phyloP scores from a whole-genome alignment of 1,140 invertebrate species.

The Tenebrio molitor region DNA sequence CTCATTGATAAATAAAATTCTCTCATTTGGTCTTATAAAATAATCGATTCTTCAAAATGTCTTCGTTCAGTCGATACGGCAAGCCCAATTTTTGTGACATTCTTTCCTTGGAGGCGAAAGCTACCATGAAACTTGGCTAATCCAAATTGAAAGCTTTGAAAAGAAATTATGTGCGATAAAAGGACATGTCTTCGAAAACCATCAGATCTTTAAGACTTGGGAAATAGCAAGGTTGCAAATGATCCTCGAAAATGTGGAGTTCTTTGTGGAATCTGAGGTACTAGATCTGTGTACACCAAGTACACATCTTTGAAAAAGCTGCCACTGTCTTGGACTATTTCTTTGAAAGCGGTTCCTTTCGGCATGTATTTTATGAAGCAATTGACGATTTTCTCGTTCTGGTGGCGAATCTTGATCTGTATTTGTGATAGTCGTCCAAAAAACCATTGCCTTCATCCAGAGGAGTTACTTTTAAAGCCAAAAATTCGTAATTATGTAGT shows the following conservation, averaged over 20 bases:
- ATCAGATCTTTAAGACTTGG: slow-evolving; percentile 42
- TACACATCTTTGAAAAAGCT: slow-evolving; percentile 48
- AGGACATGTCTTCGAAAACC: slow-evolving; percentile 47
- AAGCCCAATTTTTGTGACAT: slow-evolving; percentile 21
- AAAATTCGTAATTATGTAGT: slow-evolving; percentile 39
- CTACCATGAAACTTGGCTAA: slow-evolving; percentile 54
- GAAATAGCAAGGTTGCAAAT: slow-evolving; percentile 49
- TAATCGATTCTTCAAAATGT: neutral
- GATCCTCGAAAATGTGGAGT: slow-evolving; percentile 19
- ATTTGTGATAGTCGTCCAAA: slow-evolving; percentile 35
- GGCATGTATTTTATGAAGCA: slow-evolving; percentile 47
- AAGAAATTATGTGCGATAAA: slow-evolving; percentile 2
- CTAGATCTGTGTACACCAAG: slow-evolving; percentile 41
- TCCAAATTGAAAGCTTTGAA: slow-evolving; percentile 38
- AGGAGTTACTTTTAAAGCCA: slow-evolving; percentile 13
- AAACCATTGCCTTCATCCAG: slow-evolving; percentile 12
- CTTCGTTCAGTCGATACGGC: slow-evolving; percentile 34
- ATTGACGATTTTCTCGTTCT: slow-evolving; percentile 29
- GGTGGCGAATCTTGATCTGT: slow-evolving; percentile 19
- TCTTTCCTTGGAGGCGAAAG: slow-evolving; percentile 49
- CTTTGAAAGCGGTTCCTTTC: slow-evolving; percentile 4
- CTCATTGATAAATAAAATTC: too few species aligned
- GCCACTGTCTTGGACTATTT: slow-evolving; percentile 24
- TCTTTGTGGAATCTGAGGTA: slow-evolving; percentile 9
- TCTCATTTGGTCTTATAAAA: too few species aligned